phyloP scores from a whole-genome alignment of 2,797 vertebrate species.

The Lepus townsendii region DNA sequence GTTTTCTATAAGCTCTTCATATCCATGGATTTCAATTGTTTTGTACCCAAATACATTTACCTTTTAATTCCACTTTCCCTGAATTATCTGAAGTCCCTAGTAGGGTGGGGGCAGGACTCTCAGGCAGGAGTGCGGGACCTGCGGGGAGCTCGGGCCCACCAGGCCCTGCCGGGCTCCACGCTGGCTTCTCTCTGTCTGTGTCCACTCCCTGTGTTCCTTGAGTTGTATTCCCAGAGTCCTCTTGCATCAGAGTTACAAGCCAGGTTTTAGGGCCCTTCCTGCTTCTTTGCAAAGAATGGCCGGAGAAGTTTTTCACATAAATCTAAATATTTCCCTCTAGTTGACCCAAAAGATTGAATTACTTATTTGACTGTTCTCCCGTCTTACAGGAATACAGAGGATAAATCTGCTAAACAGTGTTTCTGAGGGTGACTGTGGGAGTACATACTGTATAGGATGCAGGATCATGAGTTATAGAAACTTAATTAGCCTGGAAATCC shows the following conservation, averaged over 20 bases:
- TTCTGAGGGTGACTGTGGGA: conserved; percentile 7
- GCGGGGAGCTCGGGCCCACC: background rate
- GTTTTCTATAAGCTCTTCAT: too few relatives aligned
- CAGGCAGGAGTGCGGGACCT: too few relatives aligned
- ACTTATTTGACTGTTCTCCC: conserved; percentile 54
- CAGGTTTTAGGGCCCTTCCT: too few relatives aligned
- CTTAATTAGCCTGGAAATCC: conserved; percentile 52
- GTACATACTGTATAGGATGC: background rate
- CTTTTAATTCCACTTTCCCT: too few relatives aligned
- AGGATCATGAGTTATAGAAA: conserved; percentile 62
- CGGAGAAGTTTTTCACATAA: background rate
- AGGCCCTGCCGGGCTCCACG: background rate
- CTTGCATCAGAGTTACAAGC: background rate
- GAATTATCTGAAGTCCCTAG: too few relatives aligned
- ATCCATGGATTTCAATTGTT: too few relatives aligned
- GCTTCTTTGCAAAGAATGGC: background rate
- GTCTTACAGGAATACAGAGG: conserved; percentile 73
- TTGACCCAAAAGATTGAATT: background rate
- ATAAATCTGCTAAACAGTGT: conserved; percentile 66
- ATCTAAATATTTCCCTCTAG: background rate
- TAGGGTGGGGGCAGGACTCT: background rate
- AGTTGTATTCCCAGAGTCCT: background rate
- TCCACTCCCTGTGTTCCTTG: fast-evolving
- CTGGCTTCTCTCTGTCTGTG: background rate
- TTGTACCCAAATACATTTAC: too few relatives aligned